These are phyloP conservation scores for Carettochelys insculpta DNA, from an alignment of 2,113 vertebrate species.

Conservation along the genomic window DNA sequence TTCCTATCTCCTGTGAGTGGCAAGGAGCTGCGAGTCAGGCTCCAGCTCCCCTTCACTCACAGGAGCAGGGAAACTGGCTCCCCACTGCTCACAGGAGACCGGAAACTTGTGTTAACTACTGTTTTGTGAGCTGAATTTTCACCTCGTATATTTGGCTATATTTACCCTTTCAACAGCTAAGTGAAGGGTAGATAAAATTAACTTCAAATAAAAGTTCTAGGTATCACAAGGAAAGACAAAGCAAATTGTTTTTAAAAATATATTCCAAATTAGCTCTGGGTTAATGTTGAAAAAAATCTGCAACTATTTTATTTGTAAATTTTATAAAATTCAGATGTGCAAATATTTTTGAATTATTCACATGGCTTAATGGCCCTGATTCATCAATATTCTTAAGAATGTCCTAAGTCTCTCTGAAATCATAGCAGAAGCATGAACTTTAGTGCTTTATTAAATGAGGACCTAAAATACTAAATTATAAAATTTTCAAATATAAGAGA, in stretches of 20 bases:
- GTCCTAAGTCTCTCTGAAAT: not conserved
- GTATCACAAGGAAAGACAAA: not conserved
- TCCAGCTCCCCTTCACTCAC: too few species aligned
- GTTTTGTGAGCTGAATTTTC: not conserved
- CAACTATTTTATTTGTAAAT: not conserved
- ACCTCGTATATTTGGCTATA: not conserved
- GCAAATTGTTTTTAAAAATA: not conserved
- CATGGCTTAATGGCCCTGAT: not conserved
- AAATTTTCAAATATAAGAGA: not conserved
- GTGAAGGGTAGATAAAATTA: not conserved
- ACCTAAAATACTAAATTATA: not conserved
- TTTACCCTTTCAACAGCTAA: not conserved
- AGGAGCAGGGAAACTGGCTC: too few species aligned
- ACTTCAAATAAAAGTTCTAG: not conserved
- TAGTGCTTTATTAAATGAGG: not conserved
- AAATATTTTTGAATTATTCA: not conserved
- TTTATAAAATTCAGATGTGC: not conserved
- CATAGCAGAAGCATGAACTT: not conserved
- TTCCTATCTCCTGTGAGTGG: too few species aligned
- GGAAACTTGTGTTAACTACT: not conserved
- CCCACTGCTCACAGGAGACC: too few species aligned
- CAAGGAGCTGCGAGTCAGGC: too few species aligned
- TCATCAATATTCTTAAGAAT: not conserved
- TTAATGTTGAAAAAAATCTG: not conserved
- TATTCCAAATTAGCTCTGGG: not conserved